Evolutionary conservation across 2,888 invertebrate genomes (phyloP), one percentile per base, ranked within the genome.

Genomic region (Eupithecia exiguata): DNA sequence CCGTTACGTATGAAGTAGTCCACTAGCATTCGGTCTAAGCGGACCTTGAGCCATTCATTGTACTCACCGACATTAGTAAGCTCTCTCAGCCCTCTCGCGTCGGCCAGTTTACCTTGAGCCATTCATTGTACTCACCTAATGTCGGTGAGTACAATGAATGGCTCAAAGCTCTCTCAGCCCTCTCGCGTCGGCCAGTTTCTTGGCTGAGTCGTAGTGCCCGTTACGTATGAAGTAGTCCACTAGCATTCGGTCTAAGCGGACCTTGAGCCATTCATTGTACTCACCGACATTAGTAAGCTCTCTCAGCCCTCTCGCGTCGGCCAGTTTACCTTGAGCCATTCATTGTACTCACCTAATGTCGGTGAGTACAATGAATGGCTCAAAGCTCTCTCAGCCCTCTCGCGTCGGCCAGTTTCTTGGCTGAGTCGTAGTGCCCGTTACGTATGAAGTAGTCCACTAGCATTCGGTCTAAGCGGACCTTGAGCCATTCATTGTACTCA

Each of bases 1-100:
- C 99, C 99, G 87, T 97, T 97, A 74, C 99, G 95, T 30, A 99
- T 95, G 86, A 99, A 97, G 91, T 99, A 99, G 88, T 99, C 99
- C 18, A 99, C 98, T 70, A 99, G 95, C 97, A 99, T 98, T 70
- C 99, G 96, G 91, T 99, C 99, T 71, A 99, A 93, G 43, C 99
- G 96, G 79, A 97, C 97, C 79, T 97, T n/a, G n/a, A n/a, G 3
- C 38, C 9, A 38, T 7, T 7, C 7, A 7, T 36, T 36, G 4
- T n/a, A 75, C 79, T 76, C 30, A 97, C 97, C 97, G 82, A 98
- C 97, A 93, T 99, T 99, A 35, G 99, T 99, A 76, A 99, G 95
- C 85, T 99, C 98, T 87, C 97, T 95, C n/a, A 98, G 95, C 67
- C 96, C 96, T 18, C 97, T 96, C 70, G 97, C 96, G 70, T 97